Conservation (phyloP, 1,140 invertebrate species). For the Antheraea mylitta region DNA sequence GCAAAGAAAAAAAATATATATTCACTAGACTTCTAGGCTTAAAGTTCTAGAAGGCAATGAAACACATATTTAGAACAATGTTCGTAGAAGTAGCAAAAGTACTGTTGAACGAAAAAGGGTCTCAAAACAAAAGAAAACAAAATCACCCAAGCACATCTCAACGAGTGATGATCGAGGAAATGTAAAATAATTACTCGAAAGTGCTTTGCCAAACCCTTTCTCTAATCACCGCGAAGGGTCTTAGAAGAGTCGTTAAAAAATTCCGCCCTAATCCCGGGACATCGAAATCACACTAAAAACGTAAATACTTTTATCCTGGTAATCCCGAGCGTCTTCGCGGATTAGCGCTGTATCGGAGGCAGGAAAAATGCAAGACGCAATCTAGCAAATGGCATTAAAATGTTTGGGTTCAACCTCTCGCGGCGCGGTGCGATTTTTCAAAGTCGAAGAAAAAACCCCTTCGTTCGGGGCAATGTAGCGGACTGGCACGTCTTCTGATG, state of each 20-base stretch:
- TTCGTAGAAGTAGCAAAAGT: neutral
- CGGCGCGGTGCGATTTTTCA: constrained; percentile 68
- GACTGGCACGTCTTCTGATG: constrained; percentile 71
- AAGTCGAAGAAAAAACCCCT: constrained; percentile 73
- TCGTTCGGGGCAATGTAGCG: constrained; percentile 68
- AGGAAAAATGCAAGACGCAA: constrained; percentile 76
- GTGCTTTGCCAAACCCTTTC: constrained; percentile 64
- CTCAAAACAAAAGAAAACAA: constrained; percentile 24
- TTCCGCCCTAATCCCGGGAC: constrained; percentile 60
- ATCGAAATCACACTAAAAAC: constrained; percentile 74
- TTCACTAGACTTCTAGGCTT: no score
- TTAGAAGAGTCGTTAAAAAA: constrained; percentile 62
- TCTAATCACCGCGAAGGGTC: constrained; percentile 53
- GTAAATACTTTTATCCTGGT: constrained; percentile 71
- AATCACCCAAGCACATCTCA: constrained; percentile 20
- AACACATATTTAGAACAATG: neutral
- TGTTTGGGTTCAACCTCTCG: constrained; percentile 73
- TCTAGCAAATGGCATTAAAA: constrained; percentile 79
- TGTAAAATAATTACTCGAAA: constrained; percentile 68
- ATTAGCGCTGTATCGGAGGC: constrained; percentile 64
- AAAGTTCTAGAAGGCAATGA: no score
- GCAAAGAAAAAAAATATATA: no score
- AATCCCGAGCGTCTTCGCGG: constrained; percentile 73
- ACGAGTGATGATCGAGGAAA: constrained; percentile 48
- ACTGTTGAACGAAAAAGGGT: neutral